Percentiles rank a stretch among this genome's conserved stretches.
Evolutionary conservation across 2,888 invertebrate genomes (phyloP).

Genomic region (Blastobasis lacticolella): DNA sequence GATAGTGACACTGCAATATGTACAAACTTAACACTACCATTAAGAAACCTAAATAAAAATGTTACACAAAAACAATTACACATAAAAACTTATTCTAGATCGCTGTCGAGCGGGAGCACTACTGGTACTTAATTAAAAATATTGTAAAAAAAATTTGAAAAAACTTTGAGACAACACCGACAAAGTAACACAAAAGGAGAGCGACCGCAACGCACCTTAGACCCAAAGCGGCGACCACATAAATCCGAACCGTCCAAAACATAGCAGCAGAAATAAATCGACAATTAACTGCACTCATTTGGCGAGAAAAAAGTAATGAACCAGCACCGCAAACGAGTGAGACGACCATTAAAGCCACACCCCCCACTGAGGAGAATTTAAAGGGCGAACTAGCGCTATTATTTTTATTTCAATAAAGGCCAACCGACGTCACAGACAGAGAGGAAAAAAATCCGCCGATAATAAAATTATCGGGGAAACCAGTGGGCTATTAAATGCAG

Average conservation of each 20-base stretch:
- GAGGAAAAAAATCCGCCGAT: conserved; percentile 53
- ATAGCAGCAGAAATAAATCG: conserved; percentile 20
- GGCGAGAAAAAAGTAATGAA: conserved; percentile 11
- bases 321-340: conserved; percentile 15
- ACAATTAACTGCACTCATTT: conserved; percentile 32
- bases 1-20: no score
- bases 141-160: background rate
- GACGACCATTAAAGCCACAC: conserved; percentile 12
- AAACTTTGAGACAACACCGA: background rate
- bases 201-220: no score
- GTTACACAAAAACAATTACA: no score
- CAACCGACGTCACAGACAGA: conserved; percentile 48
- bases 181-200: no score
- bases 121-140: background rate
- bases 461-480: conserved; percentile 69
- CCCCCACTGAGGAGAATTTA: conserved; percentile 39
- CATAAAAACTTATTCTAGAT: no score
- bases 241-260: conserved; percentile 1
- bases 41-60: no score
- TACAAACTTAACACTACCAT: no score
- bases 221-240: no score
- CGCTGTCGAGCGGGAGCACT: no score
- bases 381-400: conserved; percentile 36
- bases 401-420: conserved; percentile 52
- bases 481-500: conserved; percentile 68